A percentile compares a stretch with the other conserved stretches of the same genome.
Conservation (phyloP, 2,113 vertebrate genomes). For the Riparia riparia region DNA sequence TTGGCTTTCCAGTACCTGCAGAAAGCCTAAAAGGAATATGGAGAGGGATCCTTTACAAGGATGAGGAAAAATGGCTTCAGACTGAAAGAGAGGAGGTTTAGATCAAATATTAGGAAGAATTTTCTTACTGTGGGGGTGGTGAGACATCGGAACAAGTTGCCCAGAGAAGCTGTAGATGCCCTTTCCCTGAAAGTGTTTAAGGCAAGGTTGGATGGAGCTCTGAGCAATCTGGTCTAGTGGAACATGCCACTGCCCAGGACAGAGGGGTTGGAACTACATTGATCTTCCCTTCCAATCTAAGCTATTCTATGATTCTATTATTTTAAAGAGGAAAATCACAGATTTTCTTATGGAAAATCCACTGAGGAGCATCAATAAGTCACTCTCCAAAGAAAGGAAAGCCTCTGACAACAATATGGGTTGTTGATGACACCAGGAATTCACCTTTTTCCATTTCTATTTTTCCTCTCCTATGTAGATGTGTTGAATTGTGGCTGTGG, state of each 20-base stretch:
- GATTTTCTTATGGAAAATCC: background rate
- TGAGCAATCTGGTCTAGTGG: background rate
- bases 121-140: background rate
- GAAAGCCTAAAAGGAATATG: background rate
- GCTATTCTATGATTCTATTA: background rate
- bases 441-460: background rate
- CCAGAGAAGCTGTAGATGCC: background rate
- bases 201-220: background rate
- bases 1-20: background rate
- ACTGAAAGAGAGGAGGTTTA: background rate
- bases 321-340: background rate
- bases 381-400: background rate
- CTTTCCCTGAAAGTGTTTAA: background rate
- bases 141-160: background rate
- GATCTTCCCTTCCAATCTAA: background rate
- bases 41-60: background rate
- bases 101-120: background rate
- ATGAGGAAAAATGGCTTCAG: background rate
- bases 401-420: background rate
- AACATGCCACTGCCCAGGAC: background rate
- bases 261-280: fast-evolving
- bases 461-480: background rate
- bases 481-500: background rate
- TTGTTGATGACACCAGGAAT: background rate
- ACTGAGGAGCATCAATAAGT: background rate